Percentiles rank a stretch among this genome's conserved stretches.
Conservation (phyloP, 1,140 invertebrate genomes). For the Neotoxoptera formosana region DNA sequence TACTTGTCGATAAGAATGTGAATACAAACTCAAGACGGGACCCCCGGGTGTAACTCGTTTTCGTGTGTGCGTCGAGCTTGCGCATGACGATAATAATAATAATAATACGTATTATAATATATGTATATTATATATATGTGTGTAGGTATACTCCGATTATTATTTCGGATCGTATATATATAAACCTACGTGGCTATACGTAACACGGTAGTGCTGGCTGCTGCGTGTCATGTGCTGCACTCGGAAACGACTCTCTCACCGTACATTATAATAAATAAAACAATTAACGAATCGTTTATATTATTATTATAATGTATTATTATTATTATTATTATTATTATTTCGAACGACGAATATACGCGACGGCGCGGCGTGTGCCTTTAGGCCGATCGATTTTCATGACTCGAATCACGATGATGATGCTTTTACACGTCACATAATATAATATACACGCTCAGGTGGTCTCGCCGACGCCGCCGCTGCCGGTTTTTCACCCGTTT, state of each 20-base stretch:
- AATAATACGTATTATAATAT: slow-evolving; percentile 14
- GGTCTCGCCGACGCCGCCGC: not conserved
- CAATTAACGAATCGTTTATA: slow-evolving; percentile 18
- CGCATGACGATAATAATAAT: not conserved
- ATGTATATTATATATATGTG: not conserved
- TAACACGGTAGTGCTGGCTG: not conserved
- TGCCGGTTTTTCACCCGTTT: not conserved
- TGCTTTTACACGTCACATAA: not conserved
- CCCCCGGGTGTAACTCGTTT: not conserved
- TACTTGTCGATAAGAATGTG: not conserved
- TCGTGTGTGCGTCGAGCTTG: not conserved
- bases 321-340: not conserved
- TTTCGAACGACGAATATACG: not conserved
- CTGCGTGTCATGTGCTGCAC: not conserved
- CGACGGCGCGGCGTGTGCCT: not conserved
- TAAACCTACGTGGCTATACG: not conserved
- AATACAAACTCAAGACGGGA: not conserved
- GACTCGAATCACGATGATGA: not conserved
- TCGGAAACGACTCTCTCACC: not conserved
- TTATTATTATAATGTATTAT: not conserved
- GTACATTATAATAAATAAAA: slow-evolving; percentile 20
- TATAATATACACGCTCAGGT: not conserved
- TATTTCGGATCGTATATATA: not conserved
- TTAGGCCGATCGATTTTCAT: not conserved
- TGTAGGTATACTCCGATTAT: not conserved